Evolutionary conservation across 2,797 vertebrate genomes (phyloP).

Genomic region (Caiman crocodilus): DNA sequence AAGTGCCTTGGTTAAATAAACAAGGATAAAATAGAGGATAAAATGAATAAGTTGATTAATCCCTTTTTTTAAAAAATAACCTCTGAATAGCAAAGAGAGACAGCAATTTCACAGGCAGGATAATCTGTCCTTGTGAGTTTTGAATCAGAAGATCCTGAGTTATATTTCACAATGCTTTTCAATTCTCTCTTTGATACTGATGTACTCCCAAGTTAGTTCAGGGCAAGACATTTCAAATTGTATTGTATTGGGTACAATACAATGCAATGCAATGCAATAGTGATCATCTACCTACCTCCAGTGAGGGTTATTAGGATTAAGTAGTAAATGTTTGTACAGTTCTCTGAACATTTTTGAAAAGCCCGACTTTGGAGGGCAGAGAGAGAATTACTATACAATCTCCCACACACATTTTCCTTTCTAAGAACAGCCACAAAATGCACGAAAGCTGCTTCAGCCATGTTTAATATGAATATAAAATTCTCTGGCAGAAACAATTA

Average conservation of each 20-base stretch:
- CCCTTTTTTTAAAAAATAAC: neutral
- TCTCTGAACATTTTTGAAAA: neutral
- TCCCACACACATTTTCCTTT: neutral
- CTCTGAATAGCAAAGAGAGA: neutral
- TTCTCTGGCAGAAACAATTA: neutral
- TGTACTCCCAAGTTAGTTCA: neutral
- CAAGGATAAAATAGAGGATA: neutral
- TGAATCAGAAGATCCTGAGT: neutral
- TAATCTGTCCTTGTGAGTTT: neutral
- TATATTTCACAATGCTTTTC: neutral
- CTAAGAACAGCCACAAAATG: neutral
- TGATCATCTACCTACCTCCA: neutral
- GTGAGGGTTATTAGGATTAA: neutral
- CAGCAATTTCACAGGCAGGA: neutral
- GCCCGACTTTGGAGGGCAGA: neutral
- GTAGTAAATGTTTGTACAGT: neutral
- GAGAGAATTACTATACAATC: neutral
- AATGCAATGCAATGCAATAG: neutral
- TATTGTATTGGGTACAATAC: neutral
- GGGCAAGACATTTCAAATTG: fast-evolving
- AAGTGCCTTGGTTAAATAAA: neutral
- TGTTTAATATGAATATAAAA: neutral
- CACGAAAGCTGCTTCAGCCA: neutral
- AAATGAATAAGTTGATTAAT: neutral
- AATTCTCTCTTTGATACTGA: neutral